These are phyloP conservation scores for Epiblema foenella DNA, from an alignment of 2,888 invertebrate genomes.

Conservation along the genomic window DNA sequence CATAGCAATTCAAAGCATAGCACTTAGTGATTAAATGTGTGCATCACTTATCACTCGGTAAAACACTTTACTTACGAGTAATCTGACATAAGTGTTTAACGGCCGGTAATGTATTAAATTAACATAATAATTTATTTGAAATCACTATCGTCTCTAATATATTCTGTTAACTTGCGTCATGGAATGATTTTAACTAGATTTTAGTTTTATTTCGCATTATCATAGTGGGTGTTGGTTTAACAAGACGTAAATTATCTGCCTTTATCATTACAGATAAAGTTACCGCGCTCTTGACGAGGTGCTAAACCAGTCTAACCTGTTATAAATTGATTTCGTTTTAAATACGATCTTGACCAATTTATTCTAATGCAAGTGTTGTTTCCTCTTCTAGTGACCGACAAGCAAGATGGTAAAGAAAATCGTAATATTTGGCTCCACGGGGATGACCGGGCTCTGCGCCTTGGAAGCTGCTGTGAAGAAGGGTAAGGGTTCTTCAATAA, in stretches of 20 bases:
- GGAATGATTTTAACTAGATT: constrained; percentile 6
- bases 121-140: constrained; percentile 36
- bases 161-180: constrained; percentile 36
- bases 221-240: constrained; percentile 22
- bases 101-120: constrained; percentile 38
- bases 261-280: constrained; percentile 40
- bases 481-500: no score
- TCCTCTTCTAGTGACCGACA: constrained; percentile 12
- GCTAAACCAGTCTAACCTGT: constrained; percentile 30
- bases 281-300: constrained; percentile 1
- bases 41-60: neutral
- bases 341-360: neutral
- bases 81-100: constrained; percentile 10
- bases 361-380: constrained; percentile 1
- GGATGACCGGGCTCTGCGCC: constrained; percentile 92
- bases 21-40: no score
- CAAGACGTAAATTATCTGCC: constrained; percentile 30
- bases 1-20: no score
- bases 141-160: neutral
- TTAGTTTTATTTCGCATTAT: constrained; percentile 23
- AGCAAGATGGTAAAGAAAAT: constrained; percentile 88
- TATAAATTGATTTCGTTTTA: constrained; percentile 17
- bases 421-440: constrained; percentile 93
- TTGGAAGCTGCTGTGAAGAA: constrained; percentile 90
- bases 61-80: constrained; percentile 16